phyloP scores from a whole-genome alignment of 2,113 vertebrate genomes.

The Sturnus vulgaris region DNA sequence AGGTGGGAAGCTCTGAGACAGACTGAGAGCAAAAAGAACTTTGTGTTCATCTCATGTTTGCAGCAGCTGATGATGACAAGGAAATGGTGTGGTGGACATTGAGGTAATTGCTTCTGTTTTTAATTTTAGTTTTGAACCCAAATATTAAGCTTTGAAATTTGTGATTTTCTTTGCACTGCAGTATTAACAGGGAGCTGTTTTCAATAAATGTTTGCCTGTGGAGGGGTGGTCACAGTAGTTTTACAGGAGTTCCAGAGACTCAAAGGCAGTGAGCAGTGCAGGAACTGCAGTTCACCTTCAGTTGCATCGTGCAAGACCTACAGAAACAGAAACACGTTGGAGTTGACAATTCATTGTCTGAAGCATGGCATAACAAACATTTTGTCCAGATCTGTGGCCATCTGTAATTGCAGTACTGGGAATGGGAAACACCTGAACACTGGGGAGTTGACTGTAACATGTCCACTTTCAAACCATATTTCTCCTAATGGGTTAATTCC shows the following conservation, averaged over 20 bases:
- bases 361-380: neutral
- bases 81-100: neutral
- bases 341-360: neutral
- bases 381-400: neutral
- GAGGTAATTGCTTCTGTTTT: neutral
- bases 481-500: neutral
- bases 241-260: neutral
- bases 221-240: neutral
- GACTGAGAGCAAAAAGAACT: neutral
- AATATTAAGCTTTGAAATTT: neutral
- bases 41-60: neutral
- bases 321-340: neutral
- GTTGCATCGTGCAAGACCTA: neutral
- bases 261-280: neutral
- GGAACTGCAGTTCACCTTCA: neutral
- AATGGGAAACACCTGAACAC: fast-evolving
- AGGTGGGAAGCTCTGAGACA: neutral
- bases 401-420: neutral
- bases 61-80: neutral
- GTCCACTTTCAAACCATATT: fast-evolving
- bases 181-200: neutral
- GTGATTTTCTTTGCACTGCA: neutral
- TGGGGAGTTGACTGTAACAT: neutral
- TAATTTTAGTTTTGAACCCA: neutral
- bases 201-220: neutral